These are phyloP conservation scores for Virgularia gustaviana DNA, from an alignment of 92 coral and sea anemone genomes.

Conservation along the genomic window DNA sequence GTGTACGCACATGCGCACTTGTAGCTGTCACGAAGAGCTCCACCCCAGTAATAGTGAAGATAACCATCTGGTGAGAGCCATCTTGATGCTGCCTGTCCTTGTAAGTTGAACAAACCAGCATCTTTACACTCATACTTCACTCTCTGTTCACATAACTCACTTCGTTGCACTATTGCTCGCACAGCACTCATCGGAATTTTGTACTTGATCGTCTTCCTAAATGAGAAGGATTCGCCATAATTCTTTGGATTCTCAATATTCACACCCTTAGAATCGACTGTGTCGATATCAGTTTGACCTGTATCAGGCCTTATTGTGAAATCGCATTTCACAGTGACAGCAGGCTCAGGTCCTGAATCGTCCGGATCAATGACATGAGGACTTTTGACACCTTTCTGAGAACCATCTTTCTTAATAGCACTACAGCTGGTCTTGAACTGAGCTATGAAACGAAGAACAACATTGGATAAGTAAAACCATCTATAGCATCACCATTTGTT, in stretches of 20 bases:
- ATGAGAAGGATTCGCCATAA: constrained; percentile 12
- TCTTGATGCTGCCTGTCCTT: constrained; percentile 15
- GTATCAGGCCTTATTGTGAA: not conserved
- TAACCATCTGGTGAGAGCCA: constrained; percentile 37
- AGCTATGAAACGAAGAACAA: constrained; percentile 16
- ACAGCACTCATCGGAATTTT: constrained; percentile 14
- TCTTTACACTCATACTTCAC: constrained; percentile 26
- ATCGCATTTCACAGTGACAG: constrained; percentile 10
- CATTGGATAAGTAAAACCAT: too few relatives aligned
- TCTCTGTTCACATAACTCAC: constrained; percentile 7
- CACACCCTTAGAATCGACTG: not conserved
- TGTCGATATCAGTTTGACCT: constrained; percentile 25
- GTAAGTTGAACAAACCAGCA: constrained; percentile 21
- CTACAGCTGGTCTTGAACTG: constrained; percentile 18
- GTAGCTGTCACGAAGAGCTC: constrained; percentile 15
- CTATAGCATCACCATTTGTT: too few relatives aligned
- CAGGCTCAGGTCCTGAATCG: constrained; percentile 29
- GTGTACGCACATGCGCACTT: constrained; percentile 34
- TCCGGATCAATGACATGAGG: constrained; percentile 16
- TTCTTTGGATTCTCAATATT: not conserved
- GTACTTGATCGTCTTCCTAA: constrained; percentile 20
- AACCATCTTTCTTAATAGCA: not conserved
- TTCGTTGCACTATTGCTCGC: constrained; percentile 25
- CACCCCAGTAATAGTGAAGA: constrained; percentile 43
- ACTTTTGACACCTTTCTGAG: not conserved